These are phyloP conservation scores for Drosophila dunni DNA, from an alignment of 1,140 invertebrate genomes.

Conservation along the genomic window DNA sequence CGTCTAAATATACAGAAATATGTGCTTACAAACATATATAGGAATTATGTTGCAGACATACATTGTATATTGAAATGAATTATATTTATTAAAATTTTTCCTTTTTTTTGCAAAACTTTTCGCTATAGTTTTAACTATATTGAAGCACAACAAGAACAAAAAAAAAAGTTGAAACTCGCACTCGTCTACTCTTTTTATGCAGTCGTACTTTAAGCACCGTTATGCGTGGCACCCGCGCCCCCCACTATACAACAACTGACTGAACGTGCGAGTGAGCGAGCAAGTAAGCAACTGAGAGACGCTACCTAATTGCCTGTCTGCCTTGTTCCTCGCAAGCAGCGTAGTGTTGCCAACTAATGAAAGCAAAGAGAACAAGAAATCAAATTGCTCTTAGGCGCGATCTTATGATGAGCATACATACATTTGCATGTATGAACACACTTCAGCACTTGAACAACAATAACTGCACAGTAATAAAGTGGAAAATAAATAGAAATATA, in stretches of 20 bases:
- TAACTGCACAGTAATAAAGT: not conserved
- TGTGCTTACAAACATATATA: conserved; percentile 7
- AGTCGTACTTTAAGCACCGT: conserved; percentile 6
- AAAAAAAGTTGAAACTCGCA: not conserved
- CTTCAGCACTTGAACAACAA: not conserved
- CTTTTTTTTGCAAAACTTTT: not conserved
- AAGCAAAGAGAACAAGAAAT: conserved; percentile 3
- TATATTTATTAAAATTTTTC: not conserved
- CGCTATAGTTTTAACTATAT: not conserved
- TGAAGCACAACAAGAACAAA: not conserved
- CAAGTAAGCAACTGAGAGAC: not conserved
- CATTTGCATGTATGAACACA: not conserved
- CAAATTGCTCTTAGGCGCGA: conserved; percentile 2
- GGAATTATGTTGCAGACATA: conserved; percentile 14
- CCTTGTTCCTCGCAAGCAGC: conserved; percentile 10
- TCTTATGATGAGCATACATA: not conserved
- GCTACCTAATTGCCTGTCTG: conserved; percentile 26
- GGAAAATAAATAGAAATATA: not conserved
- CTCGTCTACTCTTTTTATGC: not conserved
- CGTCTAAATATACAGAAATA: conserved; percentile 3
- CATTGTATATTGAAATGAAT: conserved; percentile 1
- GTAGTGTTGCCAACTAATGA: conserved; percentile 21
- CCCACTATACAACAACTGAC: conserved; percentile 29
- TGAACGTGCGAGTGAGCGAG: conserved; percentile 17
- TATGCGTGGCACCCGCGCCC: conserved; percentile 28